phyloP scores from a whole-genome alignment of 2,888 invertebrate species.

The Philereme transversata region DNA sequence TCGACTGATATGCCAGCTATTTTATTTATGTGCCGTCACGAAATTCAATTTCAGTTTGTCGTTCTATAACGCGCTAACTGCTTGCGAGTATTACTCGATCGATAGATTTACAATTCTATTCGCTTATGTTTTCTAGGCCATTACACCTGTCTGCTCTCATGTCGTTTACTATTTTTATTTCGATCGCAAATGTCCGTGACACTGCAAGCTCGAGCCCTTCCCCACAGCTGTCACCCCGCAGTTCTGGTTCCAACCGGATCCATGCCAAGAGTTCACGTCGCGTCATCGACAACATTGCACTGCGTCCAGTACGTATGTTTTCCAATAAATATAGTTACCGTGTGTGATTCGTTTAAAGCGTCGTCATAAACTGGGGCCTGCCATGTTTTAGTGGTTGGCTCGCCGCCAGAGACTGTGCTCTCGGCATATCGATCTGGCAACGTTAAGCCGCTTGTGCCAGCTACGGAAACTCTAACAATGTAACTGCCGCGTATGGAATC shows the following conservation, averaged over 20 bases:
- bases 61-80: not conserved
- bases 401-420: conserved; percentile 57
- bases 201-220: conserved; percentile 42
- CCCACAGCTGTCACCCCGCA: conserved; percentile 44
- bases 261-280: conserved; percentile 37
- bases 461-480: conserved; percentile 40
- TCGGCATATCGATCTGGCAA: conserved; percentile 59
- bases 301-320: conserved; percentile 42
- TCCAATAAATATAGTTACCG: conserved; percentile 50
- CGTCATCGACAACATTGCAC: conserved; percentile 44
- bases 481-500: conserved; percentile 47
- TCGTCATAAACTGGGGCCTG: conserved; percentile 54
- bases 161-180: conserved; percentile 48
- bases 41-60: conserved; percentile 11
- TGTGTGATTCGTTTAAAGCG: conserved; percentile 51
- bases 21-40: conserved; percentile 22
- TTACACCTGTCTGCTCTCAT: conserved; percentile 48
- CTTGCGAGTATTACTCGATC: not conserved
- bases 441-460: conserved; percentile 35
- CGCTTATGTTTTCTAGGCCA: conserved; percentile 13
- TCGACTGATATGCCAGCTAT: conserved; percentile 12
- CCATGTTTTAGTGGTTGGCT: conserved; percentile 69
- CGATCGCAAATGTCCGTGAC: conserved; percentile 52
- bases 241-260: conserved; percentile 48
- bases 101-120: conserved; percentile 17